phyloP scores from a whole-genome alignment of 2,113 vertebrate species.

The Barnardius zonarius region DNA sequence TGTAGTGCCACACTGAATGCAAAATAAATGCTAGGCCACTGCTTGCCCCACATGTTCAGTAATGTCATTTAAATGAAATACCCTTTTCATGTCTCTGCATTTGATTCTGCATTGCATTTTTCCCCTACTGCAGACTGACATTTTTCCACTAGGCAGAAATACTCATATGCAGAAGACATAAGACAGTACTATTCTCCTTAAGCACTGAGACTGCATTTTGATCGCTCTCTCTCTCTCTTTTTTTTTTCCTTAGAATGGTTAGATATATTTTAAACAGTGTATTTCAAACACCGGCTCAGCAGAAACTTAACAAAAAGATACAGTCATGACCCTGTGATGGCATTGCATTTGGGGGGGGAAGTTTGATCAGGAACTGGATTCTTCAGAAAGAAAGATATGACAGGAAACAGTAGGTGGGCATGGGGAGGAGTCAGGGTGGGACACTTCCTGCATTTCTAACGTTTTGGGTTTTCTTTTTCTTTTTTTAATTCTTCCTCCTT shows the following conservation, averaged over 20 bases:
- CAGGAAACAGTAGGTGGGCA: slow-evolving; percentile 69
- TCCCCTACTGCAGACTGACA: slow-evolving; percentile 65
- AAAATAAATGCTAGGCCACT: slow-evolving; percentile 68
- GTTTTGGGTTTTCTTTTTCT: slow-evolving; percentile 74
- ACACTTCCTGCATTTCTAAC: slow-evolving; percentile 84
- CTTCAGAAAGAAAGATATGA: slow-evolving; percentile 84
- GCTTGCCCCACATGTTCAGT: slow-evolving; percentile 53
- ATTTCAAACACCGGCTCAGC: slow-evolving; percentile 72
- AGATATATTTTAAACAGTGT: slow-evolving; percentile 72
- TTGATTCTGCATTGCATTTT: slow-evolving; percentile 69
- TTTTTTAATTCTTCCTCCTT: slow-evolving; percentile 73
- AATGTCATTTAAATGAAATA: slow-evolving; percentile 67
- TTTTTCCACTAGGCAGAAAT: slow-evolving; percentile 76
- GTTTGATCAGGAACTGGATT: slow-evolving; percentile 77
- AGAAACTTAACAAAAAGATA: slow-evolving; percentile 70
- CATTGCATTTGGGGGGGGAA: slow-evolving; percentile 75
- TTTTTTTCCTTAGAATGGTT: slow-evolving; percentile 36
- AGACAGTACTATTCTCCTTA: slow-evolving; percentile 72
- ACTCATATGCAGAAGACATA: slow-evolving; percentile 72
- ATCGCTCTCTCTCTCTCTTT: slow-evolving; percentile 60
- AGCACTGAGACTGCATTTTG: slow-evolving; percentile 70
- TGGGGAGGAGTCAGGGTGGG: slow-evolving; percentile 75
- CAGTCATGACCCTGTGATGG: slow-evolving; percentile 73
- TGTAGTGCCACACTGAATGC: slow-evolving; percentile 71
- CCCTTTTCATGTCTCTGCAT: slow-evolving; percentile 61